Evolutionary conservation across 2,113 vertebrate genomes (phyloP).

Genomic region (Rousettus leschenaultii): DNA sequence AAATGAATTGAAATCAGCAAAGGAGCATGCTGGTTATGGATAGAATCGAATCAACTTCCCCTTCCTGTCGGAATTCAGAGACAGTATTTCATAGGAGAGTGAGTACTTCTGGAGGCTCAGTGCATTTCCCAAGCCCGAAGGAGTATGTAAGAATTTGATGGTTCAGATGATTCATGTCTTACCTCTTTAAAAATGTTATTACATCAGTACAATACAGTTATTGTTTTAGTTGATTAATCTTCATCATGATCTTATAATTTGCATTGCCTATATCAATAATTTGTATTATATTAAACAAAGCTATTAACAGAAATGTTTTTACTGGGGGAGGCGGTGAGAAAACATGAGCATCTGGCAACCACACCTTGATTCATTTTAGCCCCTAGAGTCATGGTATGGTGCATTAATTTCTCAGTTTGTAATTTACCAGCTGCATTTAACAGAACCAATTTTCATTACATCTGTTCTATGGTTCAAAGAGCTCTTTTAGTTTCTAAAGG

Average conservation of each 20-base stretch:
- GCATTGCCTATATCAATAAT: conserved; percentile 22
- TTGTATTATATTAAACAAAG: conserved; percentile 44
- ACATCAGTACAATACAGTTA: background rate
- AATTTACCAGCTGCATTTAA: conserved; percentile 88
- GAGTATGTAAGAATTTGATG: background rate
- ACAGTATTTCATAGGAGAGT: background rate
- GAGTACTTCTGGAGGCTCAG: background rate
- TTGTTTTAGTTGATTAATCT: conserved; percentile 1
- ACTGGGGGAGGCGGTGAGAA: conserved; percentile 35
- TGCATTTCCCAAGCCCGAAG: background rate
- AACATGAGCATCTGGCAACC: conserved; percentile 79
- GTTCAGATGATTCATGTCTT: background rate
- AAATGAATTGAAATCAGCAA: conserved; percentile 37
- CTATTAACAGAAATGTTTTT: conserved; percentile 50
- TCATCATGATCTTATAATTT: background rate
- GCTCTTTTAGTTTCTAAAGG: conserved; percentile 84
- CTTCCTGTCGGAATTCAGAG: background rate
- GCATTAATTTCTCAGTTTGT: conserved; percentile 88
- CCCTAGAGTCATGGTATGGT: conserved; percentile 81
- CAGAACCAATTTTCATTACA: conserved; percentile 89
- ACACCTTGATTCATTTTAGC: conserved; percentile 84
- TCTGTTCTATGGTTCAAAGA: conserved; percentile 88
- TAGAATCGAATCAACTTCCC: background rate
- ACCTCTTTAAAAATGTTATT: background rate
- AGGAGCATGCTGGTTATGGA: conserved; percentile 5